Conservation (phyloP, 2,797 vertebrate species). For the Tarsius wallacei region DNA sequence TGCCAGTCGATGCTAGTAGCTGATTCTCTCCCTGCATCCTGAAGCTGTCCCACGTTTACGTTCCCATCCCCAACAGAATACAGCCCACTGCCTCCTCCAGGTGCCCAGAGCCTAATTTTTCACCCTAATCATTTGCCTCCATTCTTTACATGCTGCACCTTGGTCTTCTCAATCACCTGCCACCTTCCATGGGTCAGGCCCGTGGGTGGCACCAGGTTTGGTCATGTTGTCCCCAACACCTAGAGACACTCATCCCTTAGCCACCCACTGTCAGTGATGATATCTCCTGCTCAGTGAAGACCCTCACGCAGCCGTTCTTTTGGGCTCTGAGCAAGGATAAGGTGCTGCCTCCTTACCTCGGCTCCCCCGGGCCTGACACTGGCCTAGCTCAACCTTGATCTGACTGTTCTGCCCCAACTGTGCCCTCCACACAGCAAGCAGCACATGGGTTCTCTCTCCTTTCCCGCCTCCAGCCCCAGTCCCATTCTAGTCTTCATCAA, state of each 20-base stretch:
- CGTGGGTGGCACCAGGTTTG: not conserved
- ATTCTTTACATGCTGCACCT: not conserved
- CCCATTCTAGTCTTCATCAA: slow-evolving; percentile 45
- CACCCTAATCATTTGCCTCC: not conserved
- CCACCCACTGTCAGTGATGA: not conserved
- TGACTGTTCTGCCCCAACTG: not conserved
- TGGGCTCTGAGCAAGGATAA: not conserved
- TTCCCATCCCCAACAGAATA: not conserved
- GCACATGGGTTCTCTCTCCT: not conserved
- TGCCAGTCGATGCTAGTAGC: rapidly evolving
- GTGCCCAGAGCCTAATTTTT: no score
- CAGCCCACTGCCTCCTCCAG: not conserved
- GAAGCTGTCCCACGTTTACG: not conserved
- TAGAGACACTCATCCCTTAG: not conserved
- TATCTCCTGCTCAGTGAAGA: not conserved
- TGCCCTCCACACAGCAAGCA: not conserved
- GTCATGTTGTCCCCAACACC: not conserved
- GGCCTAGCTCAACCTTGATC: not conserved
- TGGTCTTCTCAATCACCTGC: not conserved
- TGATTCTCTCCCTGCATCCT: no score
- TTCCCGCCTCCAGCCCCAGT: not conserved
- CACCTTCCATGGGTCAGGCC: not conserved
- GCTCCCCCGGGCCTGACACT: not conserved
- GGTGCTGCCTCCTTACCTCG: not conserved
- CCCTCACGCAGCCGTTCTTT: not conserved